These are phyloP conservation scores for Brachionus rubens DNA, from an alignment of 1,140 invertebrate species.

Conservation along the genomic window DNA sequence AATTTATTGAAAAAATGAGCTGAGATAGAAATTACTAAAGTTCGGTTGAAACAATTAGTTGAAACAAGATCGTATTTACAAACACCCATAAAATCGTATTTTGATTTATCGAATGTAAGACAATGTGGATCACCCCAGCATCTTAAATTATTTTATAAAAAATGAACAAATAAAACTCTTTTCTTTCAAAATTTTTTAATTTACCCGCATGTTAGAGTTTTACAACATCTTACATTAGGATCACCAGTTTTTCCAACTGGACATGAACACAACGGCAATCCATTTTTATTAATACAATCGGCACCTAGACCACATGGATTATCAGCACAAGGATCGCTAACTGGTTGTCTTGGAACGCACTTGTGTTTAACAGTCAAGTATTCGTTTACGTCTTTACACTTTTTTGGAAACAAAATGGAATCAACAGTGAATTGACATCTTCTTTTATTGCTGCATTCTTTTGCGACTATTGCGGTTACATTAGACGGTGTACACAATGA, in stretches of 20 bases:
- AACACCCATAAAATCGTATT: background rate
- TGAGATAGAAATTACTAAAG: constrained; percentile 8
- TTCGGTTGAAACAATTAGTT: constrained; percentile 27
- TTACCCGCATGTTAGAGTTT: background rate
- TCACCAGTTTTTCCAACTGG: background rate
- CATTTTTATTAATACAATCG: background rate
- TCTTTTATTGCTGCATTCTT: constrained; percentile 2
- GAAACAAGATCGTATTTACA: constrained; percentile 31
- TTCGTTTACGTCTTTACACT: background rate
- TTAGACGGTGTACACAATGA: background rate
- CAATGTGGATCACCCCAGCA: constrained; percentile 5
- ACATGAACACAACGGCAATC: background rate
- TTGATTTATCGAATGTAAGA: background rate
- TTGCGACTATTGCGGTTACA: background rate
- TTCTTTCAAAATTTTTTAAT: too few species aligned
- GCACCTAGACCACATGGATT: background rate
- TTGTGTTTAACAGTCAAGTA: background rate
- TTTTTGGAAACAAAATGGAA: background rate
- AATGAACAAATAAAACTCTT: background rate
- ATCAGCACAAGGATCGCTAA: constrained; percentile 2
- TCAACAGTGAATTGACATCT: background rate
- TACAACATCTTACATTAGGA: background rate
- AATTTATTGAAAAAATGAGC: background rate
- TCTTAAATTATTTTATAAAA: background rate
- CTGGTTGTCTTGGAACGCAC: background rate